Evolutionary conservation across 2,113 vertebrate species (phyloP).

Genomic region (Corynorhinus townsendii): DNA sequence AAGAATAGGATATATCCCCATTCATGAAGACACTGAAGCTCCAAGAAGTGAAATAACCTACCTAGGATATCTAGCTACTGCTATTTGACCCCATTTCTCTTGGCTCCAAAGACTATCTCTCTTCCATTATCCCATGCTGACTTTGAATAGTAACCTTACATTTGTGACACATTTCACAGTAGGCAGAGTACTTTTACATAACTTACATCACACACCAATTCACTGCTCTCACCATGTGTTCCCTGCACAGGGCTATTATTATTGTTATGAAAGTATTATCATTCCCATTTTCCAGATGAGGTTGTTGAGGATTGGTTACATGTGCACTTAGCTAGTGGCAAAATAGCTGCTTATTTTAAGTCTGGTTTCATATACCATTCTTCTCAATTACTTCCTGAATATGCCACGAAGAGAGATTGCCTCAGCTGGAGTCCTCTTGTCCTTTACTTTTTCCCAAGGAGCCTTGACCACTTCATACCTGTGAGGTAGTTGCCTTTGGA

Average conservation of each 20-base stretch:
- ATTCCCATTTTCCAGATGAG: not conserved
- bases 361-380: not conserved
- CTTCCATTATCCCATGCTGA: not conserved
- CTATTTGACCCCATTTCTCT: not conserved
- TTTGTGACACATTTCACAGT: not conserved
- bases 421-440: not conserved
- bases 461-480: not conserved
- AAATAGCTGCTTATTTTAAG: not conserved
- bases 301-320: not conserved
- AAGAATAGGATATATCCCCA: not conserved
- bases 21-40: not conserved
- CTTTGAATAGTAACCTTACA: not conserved
- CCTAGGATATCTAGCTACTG: not conserved
- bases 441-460: not conserved
- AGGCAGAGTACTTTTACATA: not conserved
- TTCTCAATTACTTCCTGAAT: not conserved
- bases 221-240: not conserved
- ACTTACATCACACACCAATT: not conserved
- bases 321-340: not conserved
- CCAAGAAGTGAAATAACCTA: not conserved
- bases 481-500: constrained; percentile 23
- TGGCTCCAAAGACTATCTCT: not conserved
- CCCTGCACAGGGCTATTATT: not conserved
- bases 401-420: not conserved
- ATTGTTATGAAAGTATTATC: not conserved